Conservation (phyloP, 2,888 invertebrate species). For the Sceliomorpha sp. region DNA sequence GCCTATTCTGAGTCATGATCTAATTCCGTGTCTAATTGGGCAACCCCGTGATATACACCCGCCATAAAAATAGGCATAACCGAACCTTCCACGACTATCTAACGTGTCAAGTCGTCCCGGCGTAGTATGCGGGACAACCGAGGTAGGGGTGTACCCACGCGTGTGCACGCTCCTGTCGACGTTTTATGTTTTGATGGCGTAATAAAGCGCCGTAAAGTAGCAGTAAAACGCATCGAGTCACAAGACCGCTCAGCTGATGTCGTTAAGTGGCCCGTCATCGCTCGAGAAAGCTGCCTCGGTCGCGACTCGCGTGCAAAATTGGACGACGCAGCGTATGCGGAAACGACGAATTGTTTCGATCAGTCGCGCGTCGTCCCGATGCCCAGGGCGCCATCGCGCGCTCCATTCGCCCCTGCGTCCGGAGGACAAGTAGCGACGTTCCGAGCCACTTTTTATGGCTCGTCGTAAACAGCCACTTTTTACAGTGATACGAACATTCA, state of each 20-base stretch:
- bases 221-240: constrained; percentile 80
- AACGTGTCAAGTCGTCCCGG: constrained; percentile 49
- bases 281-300: constrained; percentile 60
- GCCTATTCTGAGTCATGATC: background rate
- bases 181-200: constrained; percentile 80
- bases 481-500: too few relatives aligned
- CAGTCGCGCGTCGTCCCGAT: too few relatives aligned
- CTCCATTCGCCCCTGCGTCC: background rate
- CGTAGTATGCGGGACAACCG: constrained; percentile 51
- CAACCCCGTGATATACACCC: constrained; percentile 4
- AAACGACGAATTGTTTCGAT: constrained; percentile 17
- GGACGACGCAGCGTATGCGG: constrained; percentile 26
- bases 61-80: constrained; percentile 38
- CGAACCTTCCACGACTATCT: constrained; percentile 37
- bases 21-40: constrained; percentile 1
- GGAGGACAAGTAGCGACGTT: too few relatives aligned
- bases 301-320: constrained; percentile 62
- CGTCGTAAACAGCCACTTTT: too few relatives aligned
- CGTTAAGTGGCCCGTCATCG: constrained; percentile 76
- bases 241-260: constrained; percentile 79
- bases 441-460: too few relatives aligned
- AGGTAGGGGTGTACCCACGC: constrained; percentile 75
- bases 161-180: constrained; percentile 75
- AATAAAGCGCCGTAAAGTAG: constrained; percentile 80
- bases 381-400: background rate